Evolutionary conservation across 2,888 invertebrate genomes (phyloP).

Genomic region (Acrobeloides nanus): DNA sequence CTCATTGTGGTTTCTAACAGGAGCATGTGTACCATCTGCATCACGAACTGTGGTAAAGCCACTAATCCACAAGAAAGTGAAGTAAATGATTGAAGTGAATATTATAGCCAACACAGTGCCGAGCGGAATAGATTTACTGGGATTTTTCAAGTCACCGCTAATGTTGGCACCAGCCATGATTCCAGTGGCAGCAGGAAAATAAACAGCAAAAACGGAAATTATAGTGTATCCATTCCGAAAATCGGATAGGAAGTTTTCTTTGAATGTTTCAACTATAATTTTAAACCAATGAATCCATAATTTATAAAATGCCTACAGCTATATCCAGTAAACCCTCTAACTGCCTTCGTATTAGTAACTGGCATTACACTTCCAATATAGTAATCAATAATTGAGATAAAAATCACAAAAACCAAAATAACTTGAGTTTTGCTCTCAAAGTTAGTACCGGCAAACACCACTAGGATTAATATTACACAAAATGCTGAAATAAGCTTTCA

Average conservation of each 20-base stretch:
- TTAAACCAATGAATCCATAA: no score
- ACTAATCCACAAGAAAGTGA: constrained; percentile 69
- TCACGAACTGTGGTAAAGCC: constrained; percentile 14
- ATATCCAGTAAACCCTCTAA: no score
- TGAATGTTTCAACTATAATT: constrained; percentile 13
- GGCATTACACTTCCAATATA: no score
- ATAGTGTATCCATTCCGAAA: constrained; percentile 70
- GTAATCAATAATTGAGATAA: constrained; percentile 3
- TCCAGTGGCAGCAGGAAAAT: constrained; percentile 93
- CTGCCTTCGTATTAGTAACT: no score
- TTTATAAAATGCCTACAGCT: constrained; percentile 65
- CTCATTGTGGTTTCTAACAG: constrained; percentile 8
- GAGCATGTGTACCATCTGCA: constrained; percentile 11
- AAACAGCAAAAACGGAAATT: constrained; percentile 88
- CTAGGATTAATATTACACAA: constrained; percentile 1
- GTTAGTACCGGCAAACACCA: constrained; percentile 7
- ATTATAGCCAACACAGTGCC: constrained; percentile 77
- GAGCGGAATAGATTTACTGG: constrained; percentile 71
- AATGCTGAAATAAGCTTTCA: no score
- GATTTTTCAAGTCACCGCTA: no score
- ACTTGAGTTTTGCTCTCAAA: constrained; percentile 13
- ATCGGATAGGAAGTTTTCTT: constrained; percentile 2
- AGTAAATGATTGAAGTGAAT: constrained; percentile 78
- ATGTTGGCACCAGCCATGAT: constrained; percentile 92
- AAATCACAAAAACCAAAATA: constrained; percentile 1